Evolutionary conservation across 1,140 invertebrate genomes (phyloP).

Genomic region (Pristionchus pacificus): DNA sequence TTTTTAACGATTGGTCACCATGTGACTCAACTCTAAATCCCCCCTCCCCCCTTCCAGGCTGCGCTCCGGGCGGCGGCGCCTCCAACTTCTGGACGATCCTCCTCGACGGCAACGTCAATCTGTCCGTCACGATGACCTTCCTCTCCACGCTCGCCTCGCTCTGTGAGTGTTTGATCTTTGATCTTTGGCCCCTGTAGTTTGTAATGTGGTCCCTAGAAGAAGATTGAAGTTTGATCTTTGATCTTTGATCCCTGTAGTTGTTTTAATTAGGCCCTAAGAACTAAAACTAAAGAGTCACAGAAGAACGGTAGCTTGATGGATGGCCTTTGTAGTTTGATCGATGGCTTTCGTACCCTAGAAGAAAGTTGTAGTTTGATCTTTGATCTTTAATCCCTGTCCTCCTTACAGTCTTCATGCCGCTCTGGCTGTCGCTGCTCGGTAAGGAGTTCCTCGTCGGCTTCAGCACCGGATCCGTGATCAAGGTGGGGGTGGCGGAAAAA

Average conservation of each 20-base stretch:
- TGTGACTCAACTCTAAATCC: no score
- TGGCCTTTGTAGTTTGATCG: no score
- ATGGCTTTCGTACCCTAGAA: no score
- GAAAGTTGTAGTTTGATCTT: background rate
- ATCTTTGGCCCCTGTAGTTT: no score
- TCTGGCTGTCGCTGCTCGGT: slow-evolving; percentile 91
- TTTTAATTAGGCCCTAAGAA: no score
- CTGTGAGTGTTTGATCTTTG: slow-evolving; percentile 62
- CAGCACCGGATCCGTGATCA: slow-evolving; percentile 59
- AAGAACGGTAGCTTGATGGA: no score
- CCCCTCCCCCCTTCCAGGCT: slow-evolving; percentile 6
- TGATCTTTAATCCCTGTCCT: slow-evolving; percentile 1
- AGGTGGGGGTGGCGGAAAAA: no score
- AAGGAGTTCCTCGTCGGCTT: slow-evolving; percentile 67
- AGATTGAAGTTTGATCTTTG: background rate
- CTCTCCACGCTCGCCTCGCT: slow-evolving; percentile 79
- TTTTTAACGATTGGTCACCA: no score
- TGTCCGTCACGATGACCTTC: slow-evolving; percentile 87
- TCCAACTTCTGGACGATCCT: slow-evolving; percentile 92
- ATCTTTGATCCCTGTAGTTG: no score
- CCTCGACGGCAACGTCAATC: slow-evolving; percentile 78
- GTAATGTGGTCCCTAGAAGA: no score
- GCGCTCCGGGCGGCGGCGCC: slow-evolving; percentile 65
- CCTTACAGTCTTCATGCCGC: slow-evolving; percentile 79
- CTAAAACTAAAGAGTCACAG: no score